These are phyloP conservation scores for Scophthalmus maximus DNA, from an alignment of 2,113 vertebrate genomes.

Conservation along the genomic window DNA sequence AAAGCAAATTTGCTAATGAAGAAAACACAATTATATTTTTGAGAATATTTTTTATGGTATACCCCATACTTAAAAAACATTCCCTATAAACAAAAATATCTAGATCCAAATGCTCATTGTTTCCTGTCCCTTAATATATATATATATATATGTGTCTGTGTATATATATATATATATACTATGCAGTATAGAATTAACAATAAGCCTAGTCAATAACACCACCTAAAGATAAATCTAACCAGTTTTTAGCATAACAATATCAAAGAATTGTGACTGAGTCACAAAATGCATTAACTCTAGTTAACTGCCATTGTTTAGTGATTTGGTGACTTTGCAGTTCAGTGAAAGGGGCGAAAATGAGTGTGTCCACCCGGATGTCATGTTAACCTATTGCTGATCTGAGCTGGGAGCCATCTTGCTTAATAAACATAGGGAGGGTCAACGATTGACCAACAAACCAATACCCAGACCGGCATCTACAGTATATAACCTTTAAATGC, in stretches of 20 bases:
- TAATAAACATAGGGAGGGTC: not conserved
- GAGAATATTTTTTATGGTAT: slow-evolving; percentile 17
- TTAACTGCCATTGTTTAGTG: slow-evolving; percentile 9
- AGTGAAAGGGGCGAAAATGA: too few species aligned
- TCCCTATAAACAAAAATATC: slow-evolving; percentile 22
- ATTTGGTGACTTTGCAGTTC: too few species aligned
- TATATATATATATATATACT: too few species aligned
- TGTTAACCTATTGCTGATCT: too few species aligned
- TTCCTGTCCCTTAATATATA: slow-evolving; percentile 12
- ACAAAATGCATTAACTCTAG: slow-evolving; percentile 16
- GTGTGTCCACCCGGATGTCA: too few species aligned
- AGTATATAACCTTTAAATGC: not conserved
- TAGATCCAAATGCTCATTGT: not conserved
- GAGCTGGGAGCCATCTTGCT: not conserved
- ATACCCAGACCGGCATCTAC: too few species aligned
- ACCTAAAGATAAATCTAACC: not conserved
- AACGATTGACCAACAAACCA: too few species aligned
- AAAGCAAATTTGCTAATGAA: slow-evolving; percentile 13
- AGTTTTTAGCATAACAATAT: slow-evolving; percentile 22
- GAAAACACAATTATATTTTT: slow-evolving; percentile 31
- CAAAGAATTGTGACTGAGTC: not conserved
- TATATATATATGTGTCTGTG: too few species aligned
- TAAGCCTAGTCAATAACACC: not conserved
- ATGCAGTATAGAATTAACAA: slow-evolving; percentile 33
- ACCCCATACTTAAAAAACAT: slow-evolving; percentile 3